phyloP scores from a whole-genome alignment of 2,797 vertebrate species.

The Harpagifer antarcticus region DNA sequence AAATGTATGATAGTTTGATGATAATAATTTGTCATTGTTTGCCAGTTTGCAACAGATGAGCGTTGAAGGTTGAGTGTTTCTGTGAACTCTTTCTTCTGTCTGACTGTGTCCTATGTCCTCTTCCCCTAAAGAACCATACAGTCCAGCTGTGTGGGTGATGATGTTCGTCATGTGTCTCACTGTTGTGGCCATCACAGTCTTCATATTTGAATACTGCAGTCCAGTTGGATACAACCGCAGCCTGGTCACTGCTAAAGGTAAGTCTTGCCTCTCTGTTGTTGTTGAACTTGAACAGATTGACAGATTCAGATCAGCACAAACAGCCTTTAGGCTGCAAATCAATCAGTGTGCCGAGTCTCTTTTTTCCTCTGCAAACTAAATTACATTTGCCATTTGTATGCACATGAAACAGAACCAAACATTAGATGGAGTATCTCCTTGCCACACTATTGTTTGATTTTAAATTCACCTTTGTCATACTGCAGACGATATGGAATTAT shows the following conservation, averaged over 20 bases:
- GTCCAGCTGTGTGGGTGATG: constrained; percentile 98
- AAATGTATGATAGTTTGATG: background rate
- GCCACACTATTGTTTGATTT: too few species aligned
- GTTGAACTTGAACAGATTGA: too few species aligned
- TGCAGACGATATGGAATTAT: background rate
- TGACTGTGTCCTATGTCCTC: background rate
- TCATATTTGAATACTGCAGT: constrained; percentile 97
- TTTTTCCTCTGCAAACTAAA: too few species aligned
- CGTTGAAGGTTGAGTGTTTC: background rate
- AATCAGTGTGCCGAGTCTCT: too few species aligned
- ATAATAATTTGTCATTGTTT: background rate
- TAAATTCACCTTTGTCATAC: background rate
- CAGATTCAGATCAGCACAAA: too few species aligned
- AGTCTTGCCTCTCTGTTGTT: constrained; percentile 52
- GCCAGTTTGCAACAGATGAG: background rate
- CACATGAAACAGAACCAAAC: too few species aligned
- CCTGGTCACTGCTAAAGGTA: constrained; percentile 94
- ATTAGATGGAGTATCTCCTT: too few species aligned
- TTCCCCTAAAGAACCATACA: constrained; percentile 89
- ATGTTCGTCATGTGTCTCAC: constrained; percentile 99
- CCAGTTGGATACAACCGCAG: constrained; percentile 98
- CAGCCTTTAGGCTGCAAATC: too few species aligned
- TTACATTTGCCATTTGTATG: too few species aligned
- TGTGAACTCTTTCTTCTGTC: background rate
- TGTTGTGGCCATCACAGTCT: constrained; percentile 96